These are phyloP conservation scores for Drosophila histrio DNA, from an alignment of 2,888 invertebrate genomes.

Conservation along the genomic window DNA sequence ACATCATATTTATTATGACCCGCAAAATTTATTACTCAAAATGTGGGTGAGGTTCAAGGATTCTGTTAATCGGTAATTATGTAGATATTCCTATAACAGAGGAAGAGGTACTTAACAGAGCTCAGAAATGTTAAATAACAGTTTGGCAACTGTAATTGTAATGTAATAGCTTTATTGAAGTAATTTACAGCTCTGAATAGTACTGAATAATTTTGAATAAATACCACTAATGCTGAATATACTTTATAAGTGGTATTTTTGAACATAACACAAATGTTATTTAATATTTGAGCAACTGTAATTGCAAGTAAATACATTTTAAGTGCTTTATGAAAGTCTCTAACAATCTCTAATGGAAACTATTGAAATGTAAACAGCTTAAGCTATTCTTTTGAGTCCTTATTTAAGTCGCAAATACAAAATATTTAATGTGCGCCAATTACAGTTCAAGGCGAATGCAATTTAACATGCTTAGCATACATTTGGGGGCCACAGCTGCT, in stretches of 20 bases:
- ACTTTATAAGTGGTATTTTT: too few species aligned
- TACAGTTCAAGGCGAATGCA: conserved; percentile 17
- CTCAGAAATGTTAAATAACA: not conserved
- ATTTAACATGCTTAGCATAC: conserved; percentile 14
- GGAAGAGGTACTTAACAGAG: too few species aligned
- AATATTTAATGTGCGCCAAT: conserved; percentile 21
- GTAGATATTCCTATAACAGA: not conserved
- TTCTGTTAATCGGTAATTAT: not conserved
- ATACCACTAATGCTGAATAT: too few species aligned
- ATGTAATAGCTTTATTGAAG: not conserved
- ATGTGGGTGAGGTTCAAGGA: conserved; percentile 13
- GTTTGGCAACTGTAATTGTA: not conserved
- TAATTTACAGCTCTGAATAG: too few species aligned
- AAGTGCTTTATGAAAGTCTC: too few species aligned
- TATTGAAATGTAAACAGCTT: not conserved
- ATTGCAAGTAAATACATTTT: too few species aligned
- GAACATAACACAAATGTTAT: not conserved
- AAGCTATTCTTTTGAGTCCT: not conserved
- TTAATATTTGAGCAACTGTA: not conserved
- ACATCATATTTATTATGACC: not conserved
- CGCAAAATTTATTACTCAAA: conserved; percentile 3
- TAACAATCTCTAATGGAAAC: too few species aligned
- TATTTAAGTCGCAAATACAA: not conserved
- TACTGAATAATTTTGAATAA: too few species aligned
- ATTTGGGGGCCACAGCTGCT: conserved; percentile 18